Conservation (phyloP, 2,888 invertebrate species). For the Yponomeuta malinellus region DNA sequence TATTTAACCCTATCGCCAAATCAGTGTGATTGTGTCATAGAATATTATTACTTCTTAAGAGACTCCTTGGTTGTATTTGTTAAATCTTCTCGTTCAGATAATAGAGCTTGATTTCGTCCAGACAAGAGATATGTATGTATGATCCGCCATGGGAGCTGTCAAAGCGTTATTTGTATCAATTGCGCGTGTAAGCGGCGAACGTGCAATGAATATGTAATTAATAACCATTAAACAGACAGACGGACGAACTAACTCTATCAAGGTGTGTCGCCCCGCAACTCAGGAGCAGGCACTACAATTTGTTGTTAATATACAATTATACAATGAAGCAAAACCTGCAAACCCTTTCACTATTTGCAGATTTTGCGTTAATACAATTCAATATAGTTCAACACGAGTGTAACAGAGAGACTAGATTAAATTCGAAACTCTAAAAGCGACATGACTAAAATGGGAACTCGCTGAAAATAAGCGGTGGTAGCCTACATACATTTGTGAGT, state of each 20-base stretch:
- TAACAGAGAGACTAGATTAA: no score
- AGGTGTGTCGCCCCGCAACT: conserved; percentile 19
- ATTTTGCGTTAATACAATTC: no score
- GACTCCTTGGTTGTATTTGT: not conserved
- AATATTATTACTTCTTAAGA: no score
- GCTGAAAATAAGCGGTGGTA: no score
- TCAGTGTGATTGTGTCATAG: not conserved
- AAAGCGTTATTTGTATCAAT: conserved; percentile 57
- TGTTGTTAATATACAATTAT: no score
- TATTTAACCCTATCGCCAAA: not conserved
- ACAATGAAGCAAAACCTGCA: no score
- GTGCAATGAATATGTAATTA: conserved; percentile 59
- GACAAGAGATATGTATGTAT: not conserved
- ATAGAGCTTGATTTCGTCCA: not conserved
- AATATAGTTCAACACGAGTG: no score
- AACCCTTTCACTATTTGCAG: no score
- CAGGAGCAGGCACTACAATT: no score
- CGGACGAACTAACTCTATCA: conserved; percentile 49
- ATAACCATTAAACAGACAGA: conserved; percentile 48
- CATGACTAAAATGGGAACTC: no score
- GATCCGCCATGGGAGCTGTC: conserved; percentile 32
- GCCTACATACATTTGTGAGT: no score
- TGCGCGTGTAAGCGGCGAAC: conserved; percentile 15
- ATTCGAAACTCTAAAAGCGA: no score
- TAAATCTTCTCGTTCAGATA: not conserved